These are phyloP conservation scores for Platalea minor DNA, from an alignment of 2,797 vertebrate species.

Conservation along the genomic window DNA sequence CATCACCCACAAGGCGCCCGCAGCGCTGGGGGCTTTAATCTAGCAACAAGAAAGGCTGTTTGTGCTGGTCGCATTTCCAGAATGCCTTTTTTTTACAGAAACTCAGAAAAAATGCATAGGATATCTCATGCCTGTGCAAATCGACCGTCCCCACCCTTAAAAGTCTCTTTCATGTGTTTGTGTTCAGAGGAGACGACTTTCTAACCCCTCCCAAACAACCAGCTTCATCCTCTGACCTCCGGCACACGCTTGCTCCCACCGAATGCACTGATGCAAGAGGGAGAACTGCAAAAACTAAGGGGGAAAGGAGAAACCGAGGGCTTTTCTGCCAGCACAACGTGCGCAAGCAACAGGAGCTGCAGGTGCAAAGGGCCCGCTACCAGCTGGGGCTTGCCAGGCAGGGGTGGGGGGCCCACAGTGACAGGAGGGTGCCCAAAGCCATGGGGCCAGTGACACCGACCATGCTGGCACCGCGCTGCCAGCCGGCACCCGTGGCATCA, in stretches of 20 bases:
- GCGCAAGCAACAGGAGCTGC: not conserved
- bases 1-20: not conserved
- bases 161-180: not conserved
- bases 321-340: not conserved
- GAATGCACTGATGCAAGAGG: accelerated
- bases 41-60: not conserved
- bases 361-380: not conserved
- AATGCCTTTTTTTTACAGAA: not conserved
- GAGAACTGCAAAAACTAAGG: not conserved
- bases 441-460: accelerated
- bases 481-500: not conserved
- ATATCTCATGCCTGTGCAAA: not conserved
- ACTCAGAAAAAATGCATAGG: not conserved
- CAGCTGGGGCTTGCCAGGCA: not conserved
- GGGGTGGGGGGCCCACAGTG: not conserved
- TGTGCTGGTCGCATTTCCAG: not conserved
- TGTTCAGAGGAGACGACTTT: not conserved
- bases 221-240: not conserved
- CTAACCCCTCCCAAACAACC: not conserved
- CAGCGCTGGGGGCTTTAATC: not conserved
- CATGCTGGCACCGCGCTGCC: accelerated
- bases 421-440: not conserved
- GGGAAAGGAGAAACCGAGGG: not conserved
- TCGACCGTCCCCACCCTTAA: not conserved
- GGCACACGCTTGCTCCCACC: accelerated